Base-by-base conservation (phyloP, 2,113 vertebrate species). In the Eleginops maclovinus region DNA sequence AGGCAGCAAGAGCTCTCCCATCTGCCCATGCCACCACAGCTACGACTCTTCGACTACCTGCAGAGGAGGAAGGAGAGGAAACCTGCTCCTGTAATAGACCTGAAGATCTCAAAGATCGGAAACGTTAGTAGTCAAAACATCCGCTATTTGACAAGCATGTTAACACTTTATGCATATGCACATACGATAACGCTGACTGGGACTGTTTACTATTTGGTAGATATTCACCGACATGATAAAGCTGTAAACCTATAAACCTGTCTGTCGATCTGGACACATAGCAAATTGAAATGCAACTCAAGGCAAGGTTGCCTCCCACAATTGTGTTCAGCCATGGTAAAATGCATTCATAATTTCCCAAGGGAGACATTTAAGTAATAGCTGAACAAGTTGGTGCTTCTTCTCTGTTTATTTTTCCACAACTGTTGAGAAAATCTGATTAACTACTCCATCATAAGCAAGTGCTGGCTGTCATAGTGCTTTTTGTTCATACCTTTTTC, bases 91-190 rank as follows among this genome's bases (percentile, higher is more conserved):
- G 91, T 89, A 28, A 96, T 97, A 80, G 98, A 99, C 93, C 97
- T 99, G 72, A 99, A 99, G 93, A 98, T 99, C 92, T 99, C 97
- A 85, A 99, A 98, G 93, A 95, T 97, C 84, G 97, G 97, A 91
- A 99, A 98, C 64, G 98, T 99, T 87, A 93, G 96, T 90, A 1
- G n/a, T 9, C 26, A 54, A 16, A 17, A 22, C 13, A 2, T 10
- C 5, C 4, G 3, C 0, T 1, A 19, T 69, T 31, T 62, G 4
- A 55, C 26, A 9, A 51, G 4, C 1, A 12, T 58, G 21, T 28
- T 4, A 53, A 50, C 22, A 53, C 4, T 16, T 28, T 12, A 24
- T 12, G 44, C 11, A 46, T 15, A 60, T 0, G 14, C 14, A 22
- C 9, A 69, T n/a, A 26, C 22, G 15, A 40, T 7, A 9, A 43